Base-by-base conservation (phyloP, 2,888 invertebrate species). In the Dilophus febrilis region DNA sequence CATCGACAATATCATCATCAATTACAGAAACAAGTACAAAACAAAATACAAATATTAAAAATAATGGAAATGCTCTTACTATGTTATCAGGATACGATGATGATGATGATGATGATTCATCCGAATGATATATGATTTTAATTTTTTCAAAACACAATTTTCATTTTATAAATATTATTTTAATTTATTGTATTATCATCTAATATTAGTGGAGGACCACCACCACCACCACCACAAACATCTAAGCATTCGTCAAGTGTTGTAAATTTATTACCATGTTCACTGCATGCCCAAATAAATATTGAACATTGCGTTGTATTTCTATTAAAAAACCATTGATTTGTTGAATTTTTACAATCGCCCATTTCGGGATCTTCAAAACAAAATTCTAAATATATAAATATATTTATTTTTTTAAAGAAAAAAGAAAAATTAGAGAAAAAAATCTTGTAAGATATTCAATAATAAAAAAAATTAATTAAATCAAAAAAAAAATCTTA, bases 241-340 rank as follows among this genome's bases (percentile, higher is more conserved):
- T 65, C 64, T 43, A 71, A 69, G 51, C 90, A 90, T 34, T 73
- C 70, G 40, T 77, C 72, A 42, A 74, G 68, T 0, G 74, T 74
- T 40, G 72, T 72, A 61, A 92, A 94, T 58, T 87, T 87, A 60
- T 94, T 94, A 32, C 71, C 70, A 57, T 90, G 92, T 2, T 82
- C 86, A 35, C 83, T 78, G 56, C 95, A 95, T 30, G 81, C 80
- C 64, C 79, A 94, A 40, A 74, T 75, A 61, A 94, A 95, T 5
- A 82, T 72, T 50, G 77, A 76, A 56, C 95, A 95, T 22, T 68
- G 67, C 18, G 73, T 72, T 29, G 68, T 68, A 18, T 68, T 57
- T 19, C 67, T 65, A 58, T 94, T 83, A 58, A 77, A 94, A 64
- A 81, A 87, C 82, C 86, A 91, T n/a, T 82, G 71, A 35, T 72